These are phyloP conservation scores for Brachypteracias leptosomus DNA, from an alignment of 2,113 vertebrate species.

Conservation along the genomic window DNA sequence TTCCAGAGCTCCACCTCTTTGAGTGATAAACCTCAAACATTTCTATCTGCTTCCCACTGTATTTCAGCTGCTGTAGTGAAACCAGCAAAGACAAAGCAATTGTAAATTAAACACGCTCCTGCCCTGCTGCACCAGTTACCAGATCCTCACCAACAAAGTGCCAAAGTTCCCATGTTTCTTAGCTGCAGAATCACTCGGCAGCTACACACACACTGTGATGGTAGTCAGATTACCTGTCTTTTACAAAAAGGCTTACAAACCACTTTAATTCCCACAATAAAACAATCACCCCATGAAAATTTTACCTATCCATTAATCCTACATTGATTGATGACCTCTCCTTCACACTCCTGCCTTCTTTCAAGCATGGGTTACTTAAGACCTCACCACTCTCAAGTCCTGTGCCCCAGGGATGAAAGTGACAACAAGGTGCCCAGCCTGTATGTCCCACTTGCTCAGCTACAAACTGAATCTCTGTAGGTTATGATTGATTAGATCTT, in stretches of 20 bases:
- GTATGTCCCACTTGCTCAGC: neutral
- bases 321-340: neutral
- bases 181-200: neutral
- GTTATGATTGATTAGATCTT: neutral
- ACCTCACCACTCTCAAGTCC: neutral
- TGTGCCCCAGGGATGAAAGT: neutral
- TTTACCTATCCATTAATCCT: neutral
- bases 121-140: neutral
- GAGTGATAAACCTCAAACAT: neutral
- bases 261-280: neutral
- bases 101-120: neutral
- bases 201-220: neutral
- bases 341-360: neutral
- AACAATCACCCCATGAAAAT: neutral
- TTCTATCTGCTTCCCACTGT: neutral
- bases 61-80: neutral
- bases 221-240: neutral
- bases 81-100: neutral
- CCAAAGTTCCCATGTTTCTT: neutral
- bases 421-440: neutral
- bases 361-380: neutral
- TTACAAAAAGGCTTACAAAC: neutral
- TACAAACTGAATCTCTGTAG: fast-evolving
- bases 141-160: neutral
- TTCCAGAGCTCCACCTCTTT: neutral